Evolutionary conservation across 2,888 invertebrate species (phyloP).

Genomic region (Yponomeuta cagnagella): DNA sequence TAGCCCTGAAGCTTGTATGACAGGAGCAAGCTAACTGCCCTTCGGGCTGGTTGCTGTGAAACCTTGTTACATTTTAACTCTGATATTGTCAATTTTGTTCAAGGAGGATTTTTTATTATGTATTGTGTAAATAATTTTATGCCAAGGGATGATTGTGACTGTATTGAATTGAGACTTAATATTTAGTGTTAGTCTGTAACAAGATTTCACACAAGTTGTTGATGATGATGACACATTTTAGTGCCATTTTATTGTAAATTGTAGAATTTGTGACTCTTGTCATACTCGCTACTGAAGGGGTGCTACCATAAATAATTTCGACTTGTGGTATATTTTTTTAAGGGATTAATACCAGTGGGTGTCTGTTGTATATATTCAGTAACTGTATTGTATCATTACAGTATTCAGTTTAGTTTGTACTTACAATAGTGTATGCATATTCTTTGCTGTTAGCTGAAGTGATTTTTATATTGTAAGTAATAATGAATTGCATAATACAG

Average conservation of each 20-base stretch:
- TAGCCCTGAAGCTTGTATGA: slow-evolving; percentile 77
- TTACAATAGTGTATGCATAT: slow-evolving; percentile 72
- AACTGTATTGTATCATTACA: slow-evolving; percentile 70
- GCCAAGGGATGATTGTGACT: slow-evolving; percentile 56
- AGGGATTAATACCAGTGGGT: slow-evolving; percentile 73
- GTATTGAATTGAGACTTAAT: slow-evolving; percentile 34
- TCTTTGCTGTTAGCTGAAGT: slow-evolving; percentile 70
- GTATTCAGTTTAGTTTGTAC: slow-evolving; percentile 73
- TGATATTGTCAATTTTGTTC: slow-evolving; percentile 69
- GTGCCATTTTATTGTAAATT: slow-evolving; percentile 76
- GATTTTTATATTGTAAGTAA: slow-evolving; percentile 72
- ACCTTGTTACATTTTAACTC: slow-evolving; percentile 76
- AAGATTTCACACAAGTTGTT: slow-evolving; percentile 70
- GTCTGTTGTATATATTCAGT: slow-evolving; percentile 69
- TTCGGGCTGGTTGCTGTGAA: slow-evolving; percentile 61
- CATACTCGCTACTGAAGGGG: slow-evolving; percentile 77
- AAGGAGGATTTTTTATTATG: slow-evolving; percentile 56
- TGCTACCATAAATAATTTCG: slow-evolving; percentile 77
- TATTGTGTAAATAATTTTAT: slow-evolving; percentile 59
- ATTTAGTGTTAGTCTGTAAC: slow-evolving; percentile 73
- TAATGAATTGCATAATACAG: slow-evolving; percentile 69
- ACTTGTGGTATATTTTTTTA: slow-evolving; percentile 74
- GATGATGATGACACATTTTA: slow-evolving; percentile 70
- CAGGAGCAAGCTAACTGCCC: slow-evolving; percentile 74
- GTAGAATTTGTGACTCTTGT: slow-evolving; percentile 75